Evolutionary conservation across 2,888 invertebrate species (phyloP), one percentile per base, ranked within the genome.

Genomic region (Aquatica leii): DNA sequence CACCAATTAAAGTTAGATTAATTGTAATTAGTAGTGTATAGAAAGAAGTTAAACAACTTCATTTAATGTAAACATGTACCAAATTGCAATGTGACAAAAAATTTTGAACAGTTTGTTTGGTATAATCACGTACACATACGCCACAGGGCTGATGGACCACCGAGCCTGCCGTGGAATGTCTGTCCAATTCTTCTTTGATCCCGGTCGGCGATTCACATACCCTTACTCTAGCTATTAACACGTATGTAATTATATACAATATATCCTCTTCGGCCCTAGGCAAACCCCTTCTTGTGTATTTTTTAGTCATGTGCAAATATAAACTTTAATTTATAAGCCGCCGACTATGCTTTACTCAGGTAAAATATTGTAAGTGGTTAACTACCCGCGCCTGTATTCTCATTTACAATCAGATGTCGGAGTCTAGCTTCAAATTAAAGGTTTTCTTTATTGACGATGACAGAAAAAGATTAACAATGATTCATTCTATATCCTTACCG

Each of bases 141-240:
- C 74, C 74, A 75, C 76, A 69, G 74, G 75, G 73, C 66, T 68
- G 69, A 67, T 63, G 69, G 72, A 71, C 73, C 71, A 72, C 72
- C 73, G 70, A 67, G 73, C 71, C 75, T 68, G 73, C 69, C 66
- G 65, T 69, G 74, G 77, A 77, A 76, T 75, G 77, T 76, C 75
- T 75, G 74, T 71, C 65, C 71, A 73, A 76, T 76, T 76, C 76
- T 76, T 76, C 76, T 76, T 76, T 76, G 76, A 77, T 76, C 77
- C 74, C 74, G 43, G 65, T 66, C 69, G 69, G 69, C 71, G 69
- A 71, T 69, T 64, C 71, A 70, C 67, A 65, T 76, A 76, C 74
- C 76, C 76, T 75, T 70, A 73, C 71, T 72, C 69, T 70, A 74
- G 72, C 77, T 75, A 77, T 77, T 77, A 77, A 76, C 77, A 77